Conservation (phyloP, 2,797 vertebrate species). For the Tokudaia muenninki region DNA sequence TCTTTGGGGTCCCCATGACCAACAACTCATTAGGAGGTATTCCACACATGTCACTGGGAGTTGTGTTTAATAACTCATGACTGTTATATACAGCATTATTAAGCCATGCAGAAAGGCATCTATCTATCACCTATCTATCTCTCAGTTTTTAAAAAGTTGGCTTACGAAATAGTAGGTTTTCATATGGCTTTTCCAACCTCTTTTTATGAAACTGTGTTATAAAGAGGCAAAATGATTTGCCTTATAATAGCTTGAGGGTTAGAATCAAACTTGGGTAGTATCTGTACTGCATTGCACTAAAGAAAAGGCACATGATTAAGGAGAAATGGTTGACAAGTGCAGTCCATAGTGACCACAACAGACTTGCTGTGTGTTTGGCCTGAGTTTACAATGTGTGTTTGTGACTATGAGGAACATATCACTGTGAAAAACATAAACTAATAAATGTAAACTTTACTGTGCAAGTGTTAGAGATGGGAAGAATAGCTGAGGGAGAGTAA, state of each 20-base stretch:
- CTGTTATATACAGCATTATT: background rate
- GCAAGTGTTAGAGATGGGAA: background rate
- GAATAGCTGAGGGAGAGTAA: background rate
- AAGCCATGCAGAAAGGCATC: background rate
- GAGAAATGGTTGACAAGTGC: background rate
- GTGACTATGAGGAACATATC: background rate
- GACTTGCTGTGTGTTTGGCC: background rate
- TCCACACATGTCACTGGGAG: background rate
- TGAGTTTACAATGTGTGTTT: background rate
- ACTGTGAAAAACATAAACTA: background rate
- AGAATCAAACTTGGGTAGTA: background rate
- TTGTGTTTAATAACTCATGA: background rate
- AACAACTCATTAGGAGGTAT: background rate
- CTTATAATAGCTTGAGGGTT: conserved; percentile 57
- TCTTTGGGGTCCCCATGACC: background rate
- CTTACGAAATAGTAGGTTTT: background rate
- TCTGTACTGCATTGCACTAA: background rate
- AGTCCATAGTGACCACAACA: background rate
- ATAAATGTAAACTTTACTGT: background rate
- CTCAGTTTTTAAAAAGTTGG: background rate
- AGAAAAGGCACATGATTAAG: background rate
- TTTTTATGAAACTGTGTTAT: background rate
- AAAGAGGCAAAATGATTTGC: conserved; percentile 60
- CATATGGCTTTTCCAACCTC: background rate
- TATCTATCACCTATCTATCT: background rate